phyloP scores from a whole-genome alignment of 1,140 invertebrate genomes.

The Drosophila setifemur region DNA sequence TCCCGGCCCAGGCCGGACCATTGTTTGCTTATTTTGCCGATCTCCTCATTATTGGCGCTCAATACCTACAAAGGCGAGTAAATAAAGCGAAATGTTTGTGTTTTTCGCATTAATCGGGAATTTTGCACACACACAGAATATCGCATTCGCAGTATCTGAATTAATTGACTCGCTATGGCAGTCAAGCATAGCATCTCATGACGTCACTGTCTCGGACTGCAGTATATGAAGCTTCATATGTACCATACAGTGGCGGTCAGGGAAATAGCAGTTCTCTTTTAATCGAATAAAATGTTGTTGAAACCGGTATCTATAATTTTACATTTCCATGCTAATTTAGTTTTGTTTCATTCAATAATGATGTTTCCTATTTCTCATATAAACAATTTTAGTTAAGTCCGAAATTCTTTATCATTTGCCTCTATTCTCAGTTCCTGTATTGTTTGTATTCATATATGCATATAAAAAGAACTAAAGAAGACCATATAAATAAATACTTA shows the following conservation, averaged over 20 bases:
- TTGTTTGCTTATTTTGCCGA: conserved; percentile 68
- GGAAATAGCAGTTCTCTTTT: neutral
- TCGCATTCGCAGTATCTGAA: conserved; percentile 14
- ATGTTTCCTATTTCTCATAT: too few species aligned
- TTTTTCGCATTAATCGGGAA: conserved; percentile 27
- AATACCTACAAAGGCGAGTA: conserved; percentile 47
- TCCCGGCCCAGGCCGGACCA: conserved; percentile 60
- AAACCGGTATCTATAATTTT: too few species aligned
- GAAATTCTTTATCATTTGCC: too few species aligned
- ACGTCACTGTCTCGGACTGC: conserved; percentile 42
- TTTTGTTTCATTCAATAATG: too few species aligned
- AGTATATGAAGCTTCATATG: conserved; percentile 14
- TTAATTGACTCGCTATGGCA: conserved; percentile 50
- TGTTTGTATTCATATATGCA: too few species aligned
- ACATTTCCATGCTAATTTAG: too few species aligned
- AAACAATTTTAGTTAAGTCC: too few species aligned
- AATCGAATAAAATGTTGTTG: too few species aligned
- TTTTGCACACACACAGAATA: neutral
- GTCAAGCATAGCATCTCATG: conserved; percentile 48
- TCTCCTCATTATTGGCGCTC: conserved; percentile 56
- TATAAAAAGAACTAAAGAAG: too few species aligned
- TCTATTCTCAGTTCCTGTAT: too few species aligned
- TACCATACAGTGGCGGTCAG: conserved; percentile 3
- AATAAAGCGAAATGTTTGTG: neutral
- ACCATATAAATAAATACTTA: too few species aligned